Evolutionary conservation across 2,797 vertebrate species (phyloP).

Genomic region (Crocidura indochinensis): DNA sequence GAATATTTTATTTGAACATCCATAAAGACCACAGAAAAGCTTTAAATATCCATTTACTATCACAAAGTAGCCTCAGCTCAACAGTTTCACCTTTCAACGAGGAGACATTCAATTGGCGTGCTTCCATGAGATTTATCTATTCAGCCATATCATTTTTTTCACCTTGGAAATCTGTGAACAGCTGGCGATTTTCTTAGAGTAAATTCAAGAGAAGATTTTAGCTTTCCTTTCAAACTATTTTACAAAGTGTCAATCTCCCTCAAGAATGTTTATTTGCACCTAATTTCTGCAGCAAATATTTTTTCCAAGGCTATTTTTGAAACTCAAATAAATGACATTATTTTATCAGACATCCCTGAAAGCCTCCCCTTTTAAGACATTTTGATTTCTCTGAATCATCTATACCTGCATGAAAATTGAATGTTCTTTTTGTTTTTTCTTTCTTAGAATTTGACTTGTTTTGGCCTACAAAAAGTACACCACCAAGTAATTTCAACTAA

Average conservation of each 20-base stretch:
- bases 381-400: conserved; percentile 40
- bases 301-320: conserved; percentile 49
- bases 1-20: conserved; percentile 80
- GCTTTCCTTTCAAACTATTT: conserved; percentile 66
- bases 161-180: conserved; percentile 83
- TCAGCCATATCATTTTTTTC: conserved; percentile 77
- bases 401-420: not conserved
- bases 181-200: conserved; percentile 76
- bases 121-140: conserved; percentile 67
- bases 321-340: conserved; percentile 38
- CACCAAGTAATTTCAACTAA: conserved; percentile 62
- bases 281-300: conserved; percentile 61
- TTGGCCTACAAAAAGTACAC: conserved; percentile 50
- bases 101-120: conserved; percentile 69
- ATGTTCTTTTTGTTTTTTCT: conserved; percentile 18
- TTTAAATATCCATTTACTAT: conserved; percentile 82
- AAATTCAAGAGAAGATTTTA: not conserved
- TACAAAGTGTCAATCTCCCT: conserved; percentile 72
- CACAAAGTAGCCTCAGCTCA: conserved; percentile 78
- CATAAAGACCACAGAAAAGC: conserved; percentile 83
- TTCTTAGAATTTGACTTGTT: conserved; percentile 34
- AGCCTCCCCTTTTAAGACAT: conserved; percentile 50
- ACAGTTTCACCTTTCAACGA: conserved; percentile 72
- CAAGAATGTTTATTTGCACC: conserved; percentile 65
- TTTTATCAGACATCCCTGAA: conserved; percentile 46